Percentiles rank a stretch among this genome's conserved stretches.
Conservation (phyloP, 1,140 invertebrate species). For the Caenorhabditis brenneri region DNA sequence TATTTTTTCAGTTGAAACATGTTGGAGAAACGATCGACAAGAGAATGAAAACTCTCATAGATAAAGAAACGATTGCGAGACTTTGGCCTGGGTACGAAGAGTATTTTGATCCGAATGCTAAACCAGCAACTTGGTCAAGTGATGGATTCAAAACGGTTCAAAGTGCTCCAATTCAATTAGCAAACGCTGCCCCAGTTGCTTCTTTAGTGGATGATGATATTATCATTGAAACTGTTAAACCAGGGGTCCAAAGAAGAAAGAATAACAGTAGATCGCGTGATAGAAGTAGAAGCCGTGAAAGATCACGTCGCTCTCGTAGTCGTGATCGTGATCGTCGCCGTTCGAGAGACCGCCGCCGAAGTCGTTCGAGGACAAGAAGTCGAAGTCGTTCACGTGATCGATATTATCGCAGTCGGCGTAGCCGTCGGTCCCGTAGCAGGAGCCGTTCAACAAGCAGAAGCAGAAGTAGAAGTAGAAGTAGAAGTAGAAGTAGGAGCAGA, state of each 20-base stretch:
- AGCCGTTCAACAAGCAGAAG: not conserved
- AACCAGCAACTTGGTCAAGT: not conserved
- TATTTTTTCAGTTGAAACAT: not conserved
- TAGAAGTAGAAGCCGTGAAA: not conserved
- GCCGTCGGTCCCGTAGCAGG: not conserved
- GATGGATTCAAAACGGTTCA: not conserved
- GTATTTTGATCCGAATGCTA: not conserved
- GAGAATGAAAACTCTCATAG: constrained; percentile 1
- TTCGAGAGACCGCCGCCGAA: not conserved
- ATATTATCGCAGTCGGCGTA: not conserved
- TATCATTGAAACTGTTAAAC: not conserved
- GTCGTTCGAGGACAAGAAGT: not conserved
- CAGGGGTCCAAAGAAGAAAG: not conserved
- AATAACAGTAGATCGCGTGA: not conserved
- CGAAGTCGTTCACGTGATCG: constrained; percentile 15
- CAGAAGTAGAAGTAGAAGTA: too few relatives aligned
- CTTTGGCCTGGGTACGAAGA: constrained; percentile 24
- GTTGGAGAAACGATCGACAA: not conserved
- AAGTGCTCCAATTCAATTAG: not conserved
- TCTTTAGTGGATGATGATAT: not conserved
- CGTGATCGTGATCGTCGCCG: not conserved
- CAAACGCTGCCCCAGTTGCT: not conserved
- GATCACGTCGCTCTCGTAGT: not conserved
- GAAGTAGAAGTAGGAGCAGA: not conserved
- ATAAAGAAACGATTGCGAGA: constrained; percentile 3